Evolutionary conservation across 2,888 invertebrate species (phyloP), one percentile per base, ranked within the genome.

Genomic region (Beris morrisii): DNA sequence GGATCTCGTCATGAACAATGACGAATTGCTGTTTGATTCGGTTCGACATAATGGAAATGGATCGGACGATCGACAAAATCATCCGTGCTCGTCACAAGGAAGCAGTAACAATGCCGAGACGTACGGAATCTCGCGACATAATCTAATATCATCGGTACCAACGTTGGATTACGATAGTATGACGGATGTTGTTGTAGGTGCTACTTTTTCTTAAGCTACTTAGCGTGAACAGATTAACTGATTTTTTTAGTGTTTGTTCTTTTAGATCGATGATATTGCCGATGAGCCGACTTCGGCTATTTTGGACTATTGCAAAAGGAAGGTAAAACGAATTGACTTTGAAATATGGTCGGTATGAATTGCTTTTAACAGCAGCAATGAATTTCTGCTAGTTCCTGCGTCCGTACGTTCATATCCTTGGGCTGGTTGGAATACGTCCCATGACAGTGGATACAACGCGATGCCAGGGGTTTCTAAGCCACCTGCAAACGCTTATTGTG

Each of bases 271-370:
- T 68, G 89, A 89, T 79, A 86, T 88, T 72, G 84, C 85, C 1
- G 89, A 90, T 69, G 87, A 88, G 68, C 91, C 90, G 73, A 90
- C 91, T 38, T 91, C 92, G 11, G 90, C 90, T 9, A 87, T 92
- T 71, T 83, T 93, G 76, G 86, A 87, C 77, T 91, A 91, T 75
- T 93, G 93, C 82, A 91, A 93, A 82, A 86, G 86, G 65, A 91
- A 90, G 83, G 86, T 86, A 75, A 9, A 22, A 22, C 22, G 22
- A 22, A 1, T 53, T 28, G 30, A 53, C n/a, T 6, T 22, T 30
- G 22, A 12, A 53, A 12, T 53, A 9, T 28, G 30, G 28, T 30
- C 12, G 30, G 28, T 15, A 22, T 22, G 38, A 7, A 38, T 7
- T 9, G 3, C 38, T 67, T 38, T 52, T 81, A 82, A 52, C 78